Conservation (phyloP, 2,888 invertebrate genomes). For the Blastobasis adustella region DNA sequence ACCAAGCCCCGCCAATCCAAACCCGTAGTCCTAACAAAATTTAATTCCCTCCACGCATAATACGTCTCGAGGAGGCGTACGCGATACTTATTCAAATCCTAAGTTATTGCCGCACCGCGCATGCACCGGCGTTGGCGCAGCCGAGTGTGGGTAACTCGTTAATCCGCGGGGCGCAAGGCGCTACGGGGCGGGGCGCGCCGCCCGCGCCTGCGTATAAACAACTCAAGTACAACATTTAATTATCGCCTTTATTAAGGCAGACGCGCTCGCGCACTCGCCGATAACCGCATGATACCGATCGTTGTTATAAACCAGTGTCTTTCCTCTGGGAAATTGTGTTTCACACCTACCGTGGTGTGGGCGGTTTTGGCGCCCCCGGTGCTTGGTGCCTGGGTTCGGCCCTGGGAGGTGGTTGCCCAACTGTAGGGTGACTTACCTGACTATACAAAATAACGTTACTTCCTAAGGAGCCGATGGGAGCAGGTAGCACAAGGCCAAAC, state of each 20-base stretch:
- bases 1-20: too few relatives aligned
- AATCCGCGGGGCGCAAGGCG: conserved; percentile 50
- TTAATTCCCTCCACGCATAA: too few relatives aligned
- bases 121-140: not conserved
- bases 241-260: conserved; percentile 69
- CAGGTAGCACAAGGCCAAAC: too few relatives aligned
- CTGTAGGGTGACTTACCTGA: too few relatives aligned
- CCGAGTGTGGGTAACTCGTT: conserved; percentile 37
- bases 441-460: too few relatives aligned
- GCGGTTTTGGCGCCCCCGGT: too few relatives aligned
- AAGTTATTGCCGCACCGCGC: not conserved
- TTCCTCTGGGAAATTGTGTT: conserved; percentile 50
- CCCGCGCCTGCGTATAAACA: conserved; percentile 53
- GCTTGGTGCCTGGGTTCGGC: too few relatives aligned
- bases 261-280: conserved; percentile 41
- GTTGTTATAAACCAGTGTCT: conserved; percentile 36
- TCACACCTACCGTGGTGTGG: conserved; percentile 48
- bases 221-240: conserved; percentile 71
- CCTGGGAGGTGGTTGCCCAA: too few relatives aligned
- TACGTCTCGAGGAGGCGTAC: conserved; percentile 2
- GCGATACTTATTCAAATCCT: not conserved
- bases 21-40: too few relatives aligned
- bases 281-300: conserved; percentile 44
- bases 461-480: too few relatives aligned
- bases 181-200: conserved; percentile 46